Evolutionary conservation across 2,113 vertebrate species (phyloP), one percentile per base, ranked within the genome.

Genomic region (Gorsachius goisagi): DNA sequence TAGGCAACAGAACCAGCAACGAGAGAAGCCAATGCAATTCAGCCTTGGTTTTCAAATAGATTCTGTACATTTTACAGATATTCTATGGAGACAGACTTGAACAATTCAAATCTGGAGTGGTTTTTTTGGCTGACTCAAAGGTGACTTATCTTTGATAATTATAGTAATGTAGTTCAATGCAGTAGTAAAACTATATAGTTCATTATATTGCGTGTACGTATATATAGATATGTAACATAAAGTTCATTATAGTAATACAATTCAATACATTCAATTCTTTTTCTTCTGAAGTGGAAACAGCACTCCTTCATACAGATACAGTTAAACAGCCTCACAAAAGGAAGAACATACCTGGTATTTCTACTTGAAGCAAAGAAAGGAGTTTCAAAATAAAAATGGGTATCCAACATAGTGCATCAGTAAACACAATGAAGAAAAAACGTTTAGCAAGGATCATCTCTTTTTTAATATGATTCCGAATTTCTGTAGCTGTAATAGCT

Each of bases 341-440:
- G 52, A 72, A 58, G 30, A 7, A 90, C 93, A 16, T 98, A 99
- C 99, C 99, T 97, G 99, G 99, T 97, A 99, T 99, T 98, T 99
- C 99, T 93, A 99, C 98, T 64, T 98, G 99, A 97, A 99, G 98
- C 91, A 99, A 97, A 47, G 99, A 99, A 93, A 99, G 98, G 83
- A 99, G 98, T 98, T 99, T 99, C 91, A 99, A 98, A 97, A 99
- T 96, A 97, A 99, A 99, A 92, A 99, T 99, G 39, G 99, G 99
- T 91, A 99, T 99, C 99, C 99, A 99, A 97, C 99, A 99, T 4
- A 99, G 97, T 3, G 99, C 99, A 86, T 99, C 99, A 2, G 99
- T 99, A 89, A 99, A 99, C 66, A 99, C 99, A 68, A 99, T 99
- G 81, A 99, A 99, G 98, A 99, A 99, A 98, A 99, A 99, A 13